A percentile compares a stretch with the other conserved stretches of the same genome.
phyloP scores from a whole-genome alignment of 2,888 invertebrate genomes.

The Zhengitettix transpicula region DNA sequence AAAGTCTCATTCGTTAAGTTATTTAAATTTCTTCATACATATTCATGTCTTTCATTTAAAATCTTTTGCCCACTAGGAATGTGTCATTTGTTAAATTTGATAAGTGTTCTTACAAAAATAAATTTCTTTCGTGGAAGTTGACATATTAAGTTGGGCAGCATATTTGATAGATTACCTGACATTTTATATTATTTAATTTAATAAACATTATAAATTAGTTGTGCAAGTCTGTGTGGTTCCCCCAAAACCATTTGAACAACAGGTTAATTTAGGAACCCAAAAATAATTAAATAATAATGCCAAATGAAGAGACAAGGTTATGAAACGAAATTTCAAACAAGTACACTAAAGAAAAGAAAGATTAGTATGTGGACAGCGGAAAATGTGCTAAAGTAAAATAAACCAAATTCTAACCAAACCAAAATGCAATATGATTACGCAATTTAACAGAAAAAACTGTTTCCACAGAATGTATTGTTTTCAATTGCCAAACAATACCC shows the following conservation, averaged over 20 bases:
- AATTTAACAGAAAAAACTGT: background rate
- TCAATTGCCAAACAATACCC: background rate
- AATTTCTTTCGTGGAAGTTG: constrained; percentile 18
- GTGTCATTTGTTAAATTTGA: constrained; percentile 17
- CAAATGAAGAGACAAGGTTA: constrained; percentile 1
- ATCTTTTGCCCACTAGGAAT: constrained; percentile 17
- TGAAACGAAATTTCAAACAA: no score
- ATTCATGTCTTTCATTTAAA: constrained; percentile 16
- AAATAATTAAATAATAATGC: constrained; percentile 2
- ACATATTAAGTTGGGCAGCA: constrained; percentile 17
- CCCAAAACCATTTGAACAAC: constrained; percentile 11
- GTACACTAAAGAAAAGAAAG: no score
- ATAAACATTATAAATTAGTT: constrained; percentile 14
- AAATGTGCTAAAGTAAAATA: background rate
- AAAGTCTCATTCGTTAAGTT: constrained; percentile 13
- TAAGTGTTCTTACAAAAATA: constrained; percentile 18
- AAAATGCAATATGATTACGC: background rate
- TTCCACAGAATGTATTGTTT: background rate
- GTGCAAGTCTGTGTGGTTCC: constrained; percentile 16
- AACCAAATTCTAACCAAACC: background rate
- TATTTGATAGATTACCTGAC: constrained; percentile 17
- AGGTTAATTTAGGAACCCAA: background rate
- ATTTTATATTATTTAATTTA: constrained; percentile 15
- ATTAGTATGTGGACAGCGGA: no score
- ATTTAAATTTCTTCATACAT: constrained; percentile 13